These are phyloP conservation scores for Asbolus verrucosus DNA, from an alignment of 1,140 invertebrate genomes.

Conservation along the genomic window DNA sequence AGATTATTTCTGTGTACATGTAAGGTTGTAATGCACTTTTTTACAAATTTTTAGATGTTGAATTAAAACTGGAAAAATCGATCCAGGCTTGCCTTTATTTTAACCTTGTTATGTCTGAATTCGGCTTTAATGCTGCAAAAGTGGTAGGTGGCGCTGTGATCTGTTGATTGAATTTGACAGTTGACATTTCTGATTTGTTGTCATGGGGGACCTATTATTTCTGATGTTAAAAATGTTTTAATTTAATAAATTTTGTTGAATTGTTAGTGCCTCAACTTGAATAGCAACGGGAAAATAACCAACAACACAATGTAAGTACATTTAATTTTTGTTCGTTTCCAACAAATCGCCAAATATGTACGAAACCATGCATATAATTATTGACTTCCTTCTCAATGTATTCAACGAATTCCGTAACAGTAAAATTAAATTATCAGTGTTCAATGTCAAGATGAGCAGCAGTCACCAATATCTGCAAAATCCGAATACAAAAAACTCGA, in stretches of 20 bases:
- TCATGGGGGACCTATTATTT: conserved; percentile 14
- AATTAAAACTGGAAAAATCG: too few species aligned
- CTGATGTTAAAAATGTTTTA: conserved; percentile 17
- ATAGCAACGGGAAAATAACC: not conserved
- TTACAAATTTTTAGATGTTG: conserved; percentile 33
- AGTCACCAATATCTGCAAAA: conserved; percentile 59
- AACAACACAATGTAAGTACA: conserved; percentile 26
- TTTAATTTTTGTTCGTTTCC: too few species aligned
- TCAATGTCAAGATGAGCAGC: conserved; percentile 57
- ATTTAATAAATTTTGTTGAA: not conserved
- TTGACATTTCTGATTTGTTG: not conserved
- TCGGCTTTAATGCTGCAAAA: not conserved
- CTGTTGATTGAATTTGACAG: conserved; percentile 7
- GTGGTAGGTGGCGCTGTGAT: not conserved
- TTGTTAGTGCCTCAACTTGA: not conserved
- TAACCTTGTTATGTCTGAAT: not conserved
- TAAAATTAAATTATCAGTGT: conserved; percentile 32
- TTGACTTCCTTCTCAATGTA: conserved; percentile 19
- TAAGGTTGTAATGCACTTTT: conserved; percentile 31
- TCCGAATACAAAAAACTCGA: conserved; percentile 47
- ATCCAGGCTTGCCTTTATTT: too few species aligned
- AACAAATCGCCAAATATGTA: not conserved
- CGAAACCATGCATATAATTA: conserved; percentile 2
- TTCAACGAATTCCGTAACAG: conserved; percentile 10
- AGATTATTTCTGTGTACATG: conserved; percentile 19